Evolutionary conservation across 2,113 vertebrate genomes (phyloP), one percentile per base, ranked within the genome.

Genomic region (Channa argus): DNA sequence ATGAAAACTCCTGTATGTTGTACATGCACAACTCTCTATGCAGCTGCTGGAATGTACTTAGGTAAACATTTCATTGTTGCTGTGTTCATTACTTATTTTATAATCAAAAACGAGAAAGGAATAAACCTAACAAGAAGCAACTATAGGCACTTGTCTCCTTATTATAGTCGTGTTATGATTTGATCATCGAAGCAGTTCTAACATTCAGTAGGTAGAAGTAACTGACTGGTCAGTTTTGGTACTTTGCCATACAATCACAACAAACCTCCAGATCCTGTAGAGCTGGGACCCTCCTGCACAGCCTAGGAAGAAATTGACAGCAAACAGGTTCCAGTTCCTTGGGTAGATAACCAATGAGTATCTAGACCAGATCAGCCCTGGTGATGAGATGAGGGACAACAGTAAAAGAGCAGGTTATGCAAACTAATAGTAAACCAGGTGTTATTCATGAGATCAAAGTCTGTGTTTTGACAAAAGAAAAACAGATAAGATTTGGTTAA

Each of bases 291-390:
- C 83, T 71, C 98, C 98, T 12, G 97, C 97, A 69, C 92, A 74
- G 46, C 97, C 98, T 3, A 99, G 91, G 69, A 99, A 99, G 92
- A 99, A 98, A 90, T 99, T 99, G 79, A 99, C 98, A 14, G 95
- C 95, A 85, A 99, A 99, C 14, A 99, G 94, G 87, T 96, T 96
- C 97, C 97, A 99, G 92, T 98, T 99, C 93, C 98, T 99, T 0
- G 98, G 98, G 89, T 97, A 97, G 78, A 99, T 99, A 79, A 99
- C 98, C 89, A 99, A 93, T 5, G 98, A 99, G 85, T 99, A 99
- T 80, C 98, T 95, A 84, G 98, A 99, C 98, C 98, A 99, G 92
- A 99, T 94, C 39, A 99, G 93, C 8, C 98, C 98, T 99, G 92
- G 46, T 10, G 63, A 24, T 24, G 24, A 24, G 24, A 24, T 24